phyloP scores from a whole-genome alignment of 1,140 invertebrate species.

The Cydia splendana region DNA sequence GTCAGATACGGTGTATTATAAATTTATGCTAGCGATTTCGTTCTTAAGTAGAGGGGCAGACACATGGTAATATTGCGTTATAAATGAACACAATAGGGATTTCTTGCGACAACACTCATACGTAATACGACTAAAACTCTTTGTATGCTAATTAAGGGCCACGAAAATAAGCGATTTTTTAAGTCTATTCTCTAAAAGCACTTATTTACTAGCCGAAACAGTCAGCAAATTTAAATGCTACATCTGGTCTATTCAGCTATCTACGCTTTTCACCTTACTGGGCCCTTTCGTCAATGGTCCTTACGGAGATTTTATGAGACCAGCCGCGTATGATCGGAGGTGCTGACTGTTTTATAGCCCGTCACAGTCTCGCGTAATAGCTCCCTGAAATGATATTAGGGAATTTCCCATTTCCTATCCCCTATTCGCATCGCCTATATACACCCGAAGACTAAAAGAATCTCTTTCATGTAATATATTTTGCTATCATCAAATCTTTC shows the following conservation, averaged over 20 bases:
- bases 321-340: slow-evolving; percentile 42
- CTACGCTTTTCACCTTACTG: slow-evolving; percentile 48
- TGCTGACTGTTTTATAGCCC: slow-evolving; percentile 62
- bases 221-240: neutral
- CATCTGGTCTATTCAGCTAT: slow-evolving; percentile 24
- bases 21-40: slow-evolving; percentile 12
- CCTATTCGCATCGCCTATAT: neutral
- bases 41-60: slow-evolving; percentile 6
- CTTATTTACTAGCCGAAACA: too few species aligned
- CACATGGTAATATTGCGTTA: slow-evolving; percentile 7
- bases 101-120: slow-evolving; percentile 13
- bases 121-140: neutral
- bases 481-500: slow-evolving; percentile 55
- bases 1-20: slow-evolving; percentile 5
- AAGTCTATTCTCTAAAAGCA: too few species aligned
- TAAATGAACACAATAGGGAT: slow-evolving; percentile 9
- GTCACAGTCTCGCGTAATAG: slow-evolving; percentile 42
- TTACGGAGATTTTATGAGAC: slow-evolving; percentile 58
- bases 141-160: slow-evolving; percentile 15
- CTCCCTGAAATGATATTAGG: slow-evolving; percentile 46
- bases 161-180: neutral
- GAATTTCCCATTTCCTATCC: slow-evolving; percentile 41
- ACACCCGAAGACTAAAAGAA: slow-evolving; percentile 1
- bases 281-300: slow-evolving; percentile 45
- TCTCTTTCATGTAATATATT: slow-evolving; percentile 43